phyloP scores from a whole-genome alignment of 2,113 vertebrate genomes.

The Otus sunia region DNA sequence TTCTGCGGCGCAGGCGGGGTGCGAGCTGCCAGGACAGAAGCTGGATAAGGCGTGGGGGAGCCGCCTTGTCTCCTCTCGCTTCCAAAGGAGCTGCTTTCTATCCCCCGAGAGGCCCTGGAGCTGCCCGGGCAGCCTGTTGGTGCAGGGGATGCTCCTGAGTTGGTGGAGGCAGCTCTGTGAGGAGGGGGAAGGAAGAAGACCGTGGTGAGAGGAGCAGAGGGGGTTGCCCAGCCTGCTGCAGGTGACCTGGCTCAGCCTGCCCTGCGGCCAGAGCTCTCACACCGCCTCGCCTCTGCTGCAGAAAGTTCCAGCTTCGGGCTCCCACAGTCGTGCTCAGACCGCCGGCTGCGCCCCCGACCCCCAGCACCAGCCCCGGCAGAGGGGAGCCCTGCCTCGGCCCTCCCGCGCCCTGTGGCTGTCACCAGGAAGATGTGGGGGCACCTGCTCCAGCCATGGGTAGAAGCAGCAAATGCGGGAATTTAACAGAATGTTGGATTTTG shows the following conservation, averaged over 20 bases:
- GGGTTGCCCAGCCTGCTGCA: background rate
- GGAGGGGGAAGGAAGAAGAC: background rate
- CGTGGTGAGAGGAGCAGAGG: background rate
- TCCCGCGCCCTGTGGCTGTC: accelerated
- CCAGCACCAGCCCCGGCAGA: background rate
- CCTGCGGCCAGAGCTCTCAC: no score
- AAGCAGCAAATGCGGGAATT: background rate
- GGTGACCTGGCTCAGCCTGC: background rate
- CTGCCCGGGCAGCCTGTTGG: background rate
- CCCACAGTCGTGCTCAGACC: background rate
- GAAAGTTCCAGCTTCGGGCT: background rate
- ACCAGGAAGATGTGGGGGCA: background rate
- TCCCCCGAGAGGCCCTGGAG: background rate
- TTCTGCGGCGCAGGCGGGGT: accelerated
- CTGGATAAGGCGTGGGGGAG: background rate
- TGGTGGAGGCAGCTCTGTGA: background rate
- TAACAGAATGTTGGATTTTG: background rate
- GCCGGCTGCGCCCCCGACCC: background rate
- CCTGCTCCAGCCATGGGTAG: background rate
- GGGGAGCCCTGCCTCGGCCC: background rate
- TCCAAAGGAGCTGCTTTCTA: background rate
- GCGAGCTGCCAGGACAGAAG: background rate
- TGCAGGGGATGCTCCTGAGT: background rate
- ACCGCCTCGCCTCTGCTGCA: background rate
- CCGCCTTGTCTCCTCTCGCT: background rate